Percentiles rank a stretch among this genome's conserved stretches.
phyloP scores from a whole-genome alignment of 2,797 vertebrate species.

The Hozukius guyotensis region DNA sequence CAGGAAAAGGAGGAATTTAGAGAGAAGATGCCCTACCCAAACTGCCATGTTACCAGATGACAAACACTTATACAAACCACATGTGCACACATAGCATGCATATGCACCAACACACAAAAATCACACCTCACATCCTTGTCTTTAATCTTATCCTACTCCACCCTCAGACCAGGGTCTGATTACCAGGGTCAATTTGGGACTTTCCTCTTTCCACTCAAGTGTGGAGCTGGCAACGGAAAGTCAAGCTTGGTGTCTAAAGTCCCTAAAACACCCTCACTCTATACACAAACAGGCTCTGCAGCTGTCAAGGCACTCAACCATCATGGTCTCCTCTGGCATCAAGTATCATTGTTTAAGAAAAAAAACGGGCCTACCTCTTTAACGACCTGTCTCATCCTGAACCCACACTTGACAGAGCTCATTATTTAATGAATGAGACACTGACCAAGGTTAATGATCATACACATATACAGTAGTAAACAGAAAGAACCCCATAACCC shows the following conservation, averaged over 20 bases:
- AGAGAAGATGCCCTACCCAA: neutral
- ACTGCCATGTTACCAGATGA: neutral
- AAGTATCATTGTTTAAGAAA: conserved; percentile 24
- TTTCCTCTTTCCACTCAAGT: conserved; percentile 80
- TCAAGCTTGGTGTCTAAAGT: conserved; percentile 78
- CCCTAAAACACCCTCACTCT: conserved; percentile 78
- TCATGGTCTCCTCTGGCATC: conserved; percentile 10
- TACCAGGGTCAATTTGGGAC: conserved; percentile 87
- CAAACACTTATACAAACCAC: neutral
- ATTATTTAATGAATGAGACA: neutral
- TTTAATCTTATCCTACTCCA: conserved; percentile 30
- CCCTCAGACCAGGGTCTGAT: conserved; percentile 58
- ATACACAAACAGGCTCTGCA: conserved; percentile 54
- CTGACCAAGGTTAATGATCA: neutral
- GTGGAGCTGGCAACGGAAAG: conserved; percentile 74
- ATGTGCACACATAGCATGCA: neutral
- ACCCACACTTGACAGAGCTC: neutral
- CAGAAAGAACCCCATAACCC: neutral
- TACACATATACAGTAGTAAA: neutral
- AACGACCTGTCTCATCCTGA: neutral
- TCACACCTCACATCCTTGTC: conserved; percentile 1
- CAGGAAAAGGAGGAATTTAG: neutral
- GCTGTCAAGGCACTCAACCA: conserved; percentile 65
- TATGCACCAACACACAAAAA: neutral
- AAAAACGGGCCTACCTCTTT: neutral